Base-by-base conservation (phyloP, 2,888 invertebrate species). In the Tetranychus truncatus region DNA sequence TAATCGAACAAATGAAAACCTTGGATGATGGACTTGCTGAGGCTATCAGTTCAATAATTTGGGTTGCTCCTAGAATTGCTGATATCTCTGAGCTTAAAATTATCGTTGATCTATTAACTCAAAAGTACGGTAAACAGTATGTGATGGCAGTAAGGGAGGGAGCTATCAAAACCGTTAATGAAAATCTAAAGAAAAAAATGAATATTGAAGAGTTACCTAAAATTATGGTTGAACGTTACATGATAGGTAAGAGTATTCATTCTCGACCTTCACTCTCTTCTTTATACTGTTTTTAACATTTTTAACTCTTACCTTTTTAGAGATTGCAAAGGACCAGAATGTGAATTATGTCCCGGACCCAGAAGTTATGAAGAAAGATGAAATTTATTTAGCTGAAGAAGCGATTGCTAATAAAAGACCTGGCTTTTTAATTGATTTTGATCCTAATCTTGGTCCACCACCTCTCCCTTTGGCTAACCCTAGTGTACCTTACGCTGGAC, bases 161-260 rank as follows among this genome's bases (percentile, higher is more conserved):
- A 81, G 87, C 88, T 76, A 86, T 92, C 6, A 88, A 88, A 77
- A 89, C 91, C 8, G 89, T 86, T 89, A 94, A 92, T 80, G 55
- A 55, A 55, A 55, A 55, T 55, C 7, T 55, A 15, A 55, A 55
- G 55, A 55, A 55, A 81, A 97, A 97, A 84, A 85, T 97, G 84
- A 89, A 91, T 44, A 89, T 95, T 8, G 92, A 95, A 80, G 93
- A 95, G 46, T 99, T 97, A 4, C 92, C 96, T 0, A 96, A 95
- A 82, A 85, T 95, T 75, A 86, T 99, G 21, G 91, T 99, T 8
- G 99, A 99, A 82, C 91, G 91, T 81, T 93, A 79, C 75, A 84
- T 97, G 80, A 90, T 95, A 80, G 97, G 96, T 85, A 99, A 99
- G 74, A 72, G 15, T 34, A 34, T 34, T 24, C 24, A 24, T 24